Evolutionary conservation across 2,113 vertebrate species (phyloP).

Genomic region (Cololabis saira): DNA sequence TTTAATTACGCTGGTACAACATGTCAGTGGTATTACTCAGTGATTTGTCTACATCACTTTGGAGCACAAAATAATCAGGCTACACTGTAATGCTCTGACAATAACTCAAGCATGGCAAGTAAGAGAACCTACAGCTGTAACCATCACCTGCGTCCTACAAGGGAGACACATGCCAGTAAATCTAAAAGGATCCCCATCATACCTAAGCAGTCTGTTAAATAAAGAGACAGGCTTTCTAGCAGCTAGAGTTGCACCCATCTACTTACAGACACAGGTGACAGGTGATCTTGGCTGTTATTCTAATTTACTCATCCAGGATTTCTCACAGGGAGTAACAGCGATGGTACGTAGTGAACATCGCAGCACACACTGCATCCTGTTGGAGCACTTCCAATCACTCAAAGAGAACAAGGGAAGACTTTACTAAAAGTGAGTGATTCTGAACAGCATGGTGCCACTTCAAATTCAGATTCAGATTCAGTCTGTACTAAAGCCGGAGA

Average conservation of each 20-base stretch:
- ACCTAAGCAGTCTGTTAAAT: slow-evolving; percentile 15
- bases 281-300: slow-evolving; percentile 30
- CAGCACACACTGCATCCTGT: not conserved
- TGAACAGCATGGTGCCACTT: slow-evolving; percentile 34
- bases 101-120: not conserved
- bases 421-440: slow-evolving; percentile 19
- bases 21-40: not conserved
- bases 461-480: slow-evolving; percentile 54
- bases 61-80: slow-evolving; percentile 2
- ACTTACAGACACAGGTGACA: slow-evolving; percentile 30
- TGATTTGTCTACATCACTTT: slow-evolving; percentile 30
- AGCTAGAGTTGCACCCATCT: slow-evolving; percentile 20
- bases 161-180: slow-evolving; percentile 32
- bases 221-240: slow-evolving; percentile 8
- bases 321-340: slow-evolving; percentile 12
- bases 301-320: slow-evolving; percentile 6
- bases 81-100: not conserved
- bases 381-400: slow-evolving; percentile 12
- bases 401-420: slow-evolving; percentile 25
- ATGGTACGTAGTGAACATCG: slow-evolving; percentile 9
- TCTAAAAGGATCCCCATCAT: slow-evolving; percentile 16
- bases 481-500: slow-evolving; percentile 8
- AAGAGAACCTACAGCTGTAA: slow-evolving; percentile 11
- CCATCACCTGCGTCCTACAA: slow-evolving; percentile 8
- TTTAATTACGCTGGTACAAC: slow-evolving; percentile 32